Evolutionary conservation across 1,140 invertebrate species (phyloP), one percentile per base, ranked within the genome.

Genomic region (Tetragonula clypearis): DNA sequence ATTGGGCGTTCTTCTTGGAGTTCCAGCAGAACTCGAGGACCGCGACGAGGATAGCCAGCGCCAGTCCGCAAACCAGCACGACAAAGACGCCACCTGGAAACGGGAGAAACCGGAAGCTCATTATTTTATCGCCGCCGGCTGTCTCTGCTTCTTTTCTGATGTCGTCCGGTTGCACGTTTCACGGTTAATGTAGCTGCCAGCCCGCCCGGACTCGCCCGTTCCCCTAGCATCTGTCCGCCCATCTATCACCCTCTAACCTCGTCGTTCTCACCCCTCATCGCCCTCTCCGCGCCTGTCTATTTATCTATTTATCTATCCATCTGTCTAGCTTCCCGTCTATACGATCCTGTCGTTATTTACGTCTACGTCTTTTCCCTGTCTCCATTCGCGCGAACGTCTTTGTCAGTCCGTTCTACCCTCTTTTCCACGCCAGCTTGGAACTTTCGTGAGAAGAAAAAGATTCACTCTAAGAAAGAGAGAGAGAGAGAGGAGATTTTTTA

Each of bases 1-100:
- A 97, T 83, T 97, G 97, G 1, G 98, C 96, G 93, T 99, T 99
- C 93, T 98, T 99, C 93, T 97, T 98, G 0, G 98, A 98, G 94
- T 99, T 99, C 98, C 98, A 99, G 90, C 98, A 98, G 94, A 99
- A 99, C 93, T 99, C 99, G 87, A 98, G 95, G 72, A 99, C 98
- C 12, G 98, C 98, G 2, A 99, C 97, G 49, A 99, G 95, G 81
- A 99, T 97, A 1, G 98, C 98, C 26, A 99, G 94, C 1, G 98
- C 98, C 58, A 99, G 95, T 0, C 99, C 99, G 89, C 98, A 98
- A 1, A 99, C 96, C 1, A 99, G 96, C 4, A 99, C 98, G n/a
- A 99, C 98, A 94, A 99, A 99, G 15, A 99, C 98, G 19, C 99
- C 99, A 90, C 98, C 98, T 97, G 95, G 6, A 95, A 62, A 92